Evolutionary conservation across 2,113 vertebrate genomes (phyloP).

Genomic region (Cervus canadensis): DNA sequence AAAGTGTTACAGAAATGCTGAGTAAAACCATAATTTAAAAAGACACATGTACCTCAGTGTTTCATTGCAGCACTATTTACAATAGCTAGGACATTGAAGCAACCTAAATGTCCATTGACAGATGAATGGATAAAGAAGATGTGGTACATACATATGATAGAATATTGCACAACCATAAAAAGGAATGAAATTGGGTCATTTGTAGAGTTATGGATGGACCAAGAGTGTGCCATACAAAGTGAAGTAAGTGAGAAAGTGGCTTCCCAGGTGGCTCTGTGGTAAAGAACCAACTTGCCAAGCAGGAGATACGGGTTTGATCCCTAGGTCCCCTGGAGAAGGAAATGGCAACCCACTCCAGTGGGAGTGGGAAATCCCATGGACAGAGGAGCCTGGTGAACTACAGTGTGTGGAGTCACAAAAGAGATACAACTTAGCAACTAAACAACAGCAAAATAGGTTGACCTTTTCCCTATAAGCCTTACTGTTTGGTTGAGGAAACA

Average conservation of each 20-base stretch:
- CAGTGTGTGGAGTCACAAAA: neutral
- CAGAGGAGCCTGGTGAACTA: neutral
- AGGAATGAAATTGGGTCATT: neutral
- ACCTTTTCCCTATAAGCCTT: neutral
- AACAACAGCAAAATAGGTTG: neutral
- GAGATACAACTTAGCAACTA: neutral
- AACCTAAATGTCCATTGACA: neutral
- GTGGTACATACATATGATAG: neutral
- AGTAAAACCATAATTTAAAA: neutral
- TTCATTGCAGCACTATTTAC: neutral
- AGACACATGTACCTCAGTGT: neutral
- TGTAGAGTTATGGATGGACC: neutral
- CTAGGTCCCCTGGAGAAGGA: neutral
- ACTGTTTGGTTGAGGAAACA: neutral
- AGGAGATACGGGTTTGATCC: neutral
- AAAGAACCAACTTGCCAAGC: neutral
- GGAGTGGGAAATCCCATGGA: neutral
- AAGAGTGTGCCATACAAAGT: neutral
- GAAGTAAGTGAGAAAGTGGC: neutral
- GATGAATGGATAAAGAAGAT: neutral
- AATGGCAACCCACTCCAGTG: neutral
- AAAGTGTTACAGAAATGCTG: neutral
- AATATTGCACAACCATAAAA: neutral
- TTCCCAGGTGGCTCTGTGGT: neutral
- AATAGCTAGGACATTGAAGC: neutral